Conservation (phyloP, 1,140 invertebrate genomes). For the Arion vulgaris region DNA sequence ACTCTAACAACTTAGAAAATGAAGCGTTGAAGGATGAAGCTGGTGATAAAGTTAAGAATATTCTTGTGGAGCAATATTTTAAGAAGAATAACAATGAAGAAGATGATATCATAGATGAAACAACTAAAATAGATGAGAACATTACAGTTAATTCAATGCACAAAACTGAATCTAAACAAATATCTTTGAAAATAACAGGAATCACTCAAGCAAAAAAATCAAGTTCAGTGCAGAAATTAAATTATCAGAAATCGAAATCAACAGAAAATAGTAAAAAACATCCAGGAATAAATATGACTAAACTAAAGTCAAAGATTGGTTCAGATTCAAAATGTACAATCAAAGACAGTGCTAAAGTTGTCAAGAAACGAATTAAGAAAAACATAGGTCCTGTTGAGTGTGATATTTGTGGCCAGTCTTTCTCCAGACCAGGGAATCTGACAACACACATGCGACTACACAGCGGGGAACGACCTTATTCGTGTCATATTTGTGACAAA, state of each 20-base stretch:
- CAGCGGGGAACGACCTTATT: constrained; percentile 4
- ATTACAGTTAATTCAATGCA: neutral
- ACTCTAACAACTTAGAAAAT: neutral
- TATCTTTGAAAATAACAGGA: neutral
- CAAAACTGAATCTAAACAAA: neutral
- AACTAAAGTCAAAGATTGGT: neutral
- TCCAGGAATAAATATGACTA: neutral
- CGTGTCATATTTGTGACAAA: constrained; percentile 10
- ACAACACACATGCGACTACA: constrained; percentile 15
- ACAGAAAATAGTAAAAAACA: neutral
- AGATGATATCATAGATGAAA: neutral
- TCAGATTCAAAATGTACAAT: neutral
- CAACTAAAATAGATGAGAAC: neutral
- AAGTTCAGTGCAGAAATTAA: neutral
- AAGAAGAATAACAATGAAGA: neutral
- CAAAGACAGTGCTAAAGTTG: neutral
- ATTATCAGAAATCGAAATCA: neutral
- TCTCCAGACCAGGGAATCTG: constrained; percentile 5
- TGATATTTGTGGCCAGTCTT: constrained; percentile 18
- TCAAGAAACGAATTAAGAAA: neutral
- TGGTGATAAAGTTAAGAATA: neutral
- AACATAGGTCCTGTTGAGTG: neutral
- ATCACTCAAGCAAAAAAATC: neutral
- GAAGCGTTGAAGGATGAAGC: neutral
- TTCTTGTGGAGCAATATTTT: neutral